Percentiles rank a stretch among this genome's conserved stretches.
Conservation (phyloP, 2,113 vertebrate genomes). For the Rhagologus leucostigma region DNA sequence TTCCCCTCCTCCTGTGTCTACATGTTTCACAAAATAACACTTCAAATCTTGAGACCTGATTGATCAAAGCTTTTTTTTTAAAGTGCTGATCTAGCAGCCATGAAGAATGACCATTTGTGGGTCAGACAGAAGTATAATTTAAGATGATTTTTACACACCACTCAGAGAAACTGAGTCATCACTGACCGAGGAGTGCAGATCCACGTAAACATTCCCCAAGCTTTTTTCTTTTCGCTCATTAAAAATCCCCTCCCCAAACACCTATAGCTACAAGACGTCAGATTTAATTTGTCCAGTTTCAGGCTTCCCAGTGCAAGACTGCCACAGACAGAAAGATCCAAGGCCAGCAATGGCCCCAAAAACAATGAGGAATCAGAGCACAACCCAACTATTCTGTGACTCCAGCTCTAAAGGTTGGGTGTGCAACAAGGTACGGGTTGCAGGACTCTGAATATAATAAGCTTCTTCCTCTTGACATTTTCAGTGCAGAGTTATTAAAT, state of each 20-base stretch:
- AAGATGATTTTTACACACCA: background rate
- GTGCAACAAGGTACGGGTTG: background rate
- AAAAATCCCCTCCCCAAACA: background rate
- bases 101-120: background rate
- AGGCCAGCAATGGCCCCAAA: background rate
- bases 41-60: background rate
- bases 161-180: background rate
- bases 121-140: background rate
- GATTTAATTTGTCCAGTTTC: background rate
- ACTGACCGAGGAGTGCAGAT: background rate
- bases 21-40: background rate
- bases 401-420: background rate
- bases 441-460: background rate
- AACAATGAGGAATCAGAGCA: background rate
- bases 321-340: fast-evolving
- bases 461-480: background rate
- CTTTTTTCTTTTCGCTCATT: background rate
- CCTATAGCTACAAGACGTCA: background rate
- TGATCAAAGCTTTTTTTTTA: background rate
- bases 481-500: background rate
- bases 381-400: fast-evolving
- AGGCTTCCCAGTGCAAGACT: background rate
- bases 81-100: background rate
- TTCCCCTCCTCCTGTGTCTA: background rate
- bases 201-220: fast-evolving